Conservation (phyloP, 2,113 vertebrate species). For the Leptobrachium leishanense region DNA sequence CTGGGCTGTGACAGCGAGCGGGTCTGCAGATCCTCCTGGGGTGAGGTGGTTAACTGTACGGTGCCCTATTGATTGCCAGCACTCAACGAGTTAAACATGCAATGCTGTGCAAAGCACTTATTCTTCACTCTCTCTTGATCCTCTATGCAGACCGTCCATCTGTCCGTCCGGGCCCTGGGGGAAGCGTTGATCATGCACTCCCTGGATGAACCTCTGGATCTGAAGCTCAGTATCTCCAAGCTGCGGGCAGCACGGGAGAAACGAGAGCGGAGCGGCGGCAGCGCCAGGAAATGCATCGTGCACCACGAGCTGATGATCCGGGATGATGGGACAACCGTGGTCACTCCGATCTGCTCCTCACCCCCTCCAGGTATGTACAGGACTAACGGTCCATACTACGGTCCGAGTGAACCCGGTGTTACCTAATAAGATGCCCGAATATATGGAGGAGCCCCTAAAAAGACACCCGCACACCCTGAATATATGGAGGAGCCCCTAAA, state of each 20-base stretch:
- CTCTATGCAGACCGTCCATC: neutral
- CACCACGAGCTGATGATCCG: conserved; percentile 71
- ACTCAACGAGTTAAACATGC: neutral
- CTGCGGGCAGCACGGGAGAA: conserved; percentile 71
- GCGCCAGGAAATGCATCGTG: conserved; percentile 59
- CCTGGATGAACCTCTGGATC: conserved; percentile 92
- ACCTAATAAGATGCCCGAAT: too few species aligned
- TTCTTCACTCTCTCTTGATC: neutral
- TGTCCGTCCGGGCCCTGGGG: conserved; percentile 10
- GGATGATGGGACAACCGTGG: conserved; percentile 72
- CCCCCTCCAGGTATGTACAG: conserved; percentile 72
- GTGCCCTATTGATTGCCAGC: too few species aligned
- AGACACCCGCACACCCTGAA: too few species aligned
- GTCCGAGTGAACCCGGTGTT: too few species aligned
- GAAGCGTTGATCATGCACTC: conserved; percentile 79
- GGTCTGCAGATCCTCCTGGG: neutral
- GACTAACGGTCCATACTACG: neutral
- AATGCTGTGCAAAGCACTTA: neutral
- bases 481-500: too few species aligned
- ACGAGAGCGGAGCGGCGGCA: conserved; percentile 75
- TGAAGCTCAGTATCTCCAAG: conserved; percentile 82
- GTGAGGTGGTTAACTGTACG: conserved; percentile 15
- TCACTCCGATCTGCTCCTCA: conserved; percentile 69
- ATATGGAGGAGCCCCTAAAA: too few species aligned
- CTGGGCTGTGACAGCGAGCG: neutral